phyloP scores from a whole-genome alignment of 2,888 invertebrate genomes.

The Clepsis dumicolana region DNA sequence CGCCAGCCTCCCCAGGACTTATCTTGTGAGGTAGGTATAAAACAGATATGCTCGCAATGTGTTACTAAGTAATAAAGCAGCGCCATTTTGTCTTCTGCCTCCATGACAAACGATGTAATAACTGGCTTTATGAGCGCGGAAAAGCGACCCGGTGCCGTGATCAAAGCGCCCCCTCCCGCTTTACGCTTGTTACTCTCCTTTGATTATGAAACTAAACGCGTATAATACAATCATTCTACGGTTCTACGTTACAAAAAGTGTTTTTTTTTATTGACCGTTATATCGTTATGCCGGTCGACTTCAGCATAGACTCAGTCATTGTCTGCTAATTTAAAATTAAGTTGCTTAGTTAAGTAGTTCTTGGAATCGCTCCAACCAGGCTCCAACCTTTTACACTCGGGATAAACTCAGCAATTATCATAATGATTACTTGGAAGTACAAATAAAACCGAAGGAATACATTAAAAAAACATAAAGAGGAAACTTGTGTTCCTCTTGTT shows the following conservation, averaged over 20 bases:
- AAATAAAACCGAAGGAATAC: neutral
- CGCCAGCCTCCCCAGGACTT: conserved; percentile 74
- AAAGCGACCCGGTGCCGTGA: conserved; percentile 75
- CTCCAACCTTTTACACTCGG: neutral
- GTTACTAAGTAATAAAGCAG: conserved; percentile 85
- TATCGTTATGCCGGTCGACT: neutral
- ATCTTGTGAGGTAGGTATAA: conserved; percentile 82
- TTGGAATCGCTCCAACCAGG: neutral
- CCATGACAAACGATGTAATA: conserved; percentile 74
- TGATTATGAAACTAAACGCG: conserved; percentile 75
- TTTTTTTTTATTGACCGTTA: neutral
- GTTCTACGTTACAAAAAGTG: neutral
- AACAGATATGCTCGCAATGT: conserved; percentile 81
- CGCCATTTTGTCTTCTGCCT: conserved; percentile 83
- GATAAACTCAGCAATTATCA: neutral
- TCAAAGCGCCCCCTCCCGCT: conserved; percentile 81
- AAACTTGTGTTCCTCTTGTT: neutral
- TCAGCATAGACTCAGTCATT: neutral
- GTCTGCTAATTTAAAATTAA: neutral
- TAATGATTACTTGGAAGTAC: neutral
- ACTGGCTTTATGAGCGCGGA: conserved; percentile 75
- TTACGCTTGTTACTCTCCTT: conserved; percentile 76
- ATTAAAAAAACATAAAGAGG: neutral
- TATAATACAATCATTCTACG: conserved; percentile 67
- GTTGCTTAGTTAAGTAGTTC: neutral